Percentiles rank a stretch among this genome's conserved stretches.
Conservation (phyloP, 35 echinoderm and acorn worm genomes). For the Holothuria glaberrima region DNA sequence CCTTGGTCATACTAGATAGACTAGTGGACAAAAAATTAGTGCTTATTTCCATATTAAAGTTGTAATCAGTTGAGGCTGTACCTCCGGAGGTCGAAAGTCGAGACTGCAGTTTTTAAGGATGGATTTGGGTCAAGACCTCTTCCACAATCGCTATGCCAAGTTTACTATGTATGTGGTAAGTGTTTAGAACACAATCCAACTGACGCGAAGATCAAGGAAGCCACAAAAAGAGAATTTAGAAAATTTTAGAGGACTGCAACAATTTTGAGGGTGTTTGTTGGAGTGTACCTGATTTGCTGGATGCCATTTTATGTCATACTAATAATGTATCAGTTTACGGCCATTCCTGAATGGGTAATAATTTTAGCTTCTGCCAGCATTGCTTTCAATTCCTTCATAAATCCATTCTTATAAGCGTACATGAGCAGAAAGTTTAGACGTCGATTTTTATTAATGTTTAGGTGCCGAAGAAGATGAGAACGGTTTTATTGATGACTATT, state of each 20-base stretch:
- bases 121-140: too few relatives aligned
- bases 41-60: too few relatives aligned
- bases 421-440: background rate
- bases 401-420: constrained; percentile 1
- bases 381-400: background rate
- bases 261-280: background rate
- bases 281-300: background rate
- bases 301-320: background rate
- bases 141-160: too few relatives aligned
- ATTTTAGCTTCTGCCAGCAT: background rate
- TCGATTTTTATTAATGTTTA: background rate
- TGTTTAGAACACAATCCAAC: background rate
- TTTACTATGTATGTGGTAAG: too few relatives aligned
- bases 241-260: background rate
- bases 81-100: too few relatives aligned
- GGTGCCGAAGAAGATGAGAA: background rate
- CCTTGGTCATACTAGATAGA: too few relatives aligned
- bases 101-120: too few relatives aligned
- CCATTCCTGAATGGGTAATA: background rate
- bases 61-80: too few relatives aligned
- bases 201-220: background rate
- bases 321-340: background rate
- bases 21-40: too few relatives aligned
- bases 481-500: too few relatives aligned
- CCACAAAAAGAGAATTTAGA: background rate